These are phyloP conservation scores for Xiphophorus couchianus DNA, from an alignment of 2,113 vertebrate species.

Conservation along the genomic window DNA sequence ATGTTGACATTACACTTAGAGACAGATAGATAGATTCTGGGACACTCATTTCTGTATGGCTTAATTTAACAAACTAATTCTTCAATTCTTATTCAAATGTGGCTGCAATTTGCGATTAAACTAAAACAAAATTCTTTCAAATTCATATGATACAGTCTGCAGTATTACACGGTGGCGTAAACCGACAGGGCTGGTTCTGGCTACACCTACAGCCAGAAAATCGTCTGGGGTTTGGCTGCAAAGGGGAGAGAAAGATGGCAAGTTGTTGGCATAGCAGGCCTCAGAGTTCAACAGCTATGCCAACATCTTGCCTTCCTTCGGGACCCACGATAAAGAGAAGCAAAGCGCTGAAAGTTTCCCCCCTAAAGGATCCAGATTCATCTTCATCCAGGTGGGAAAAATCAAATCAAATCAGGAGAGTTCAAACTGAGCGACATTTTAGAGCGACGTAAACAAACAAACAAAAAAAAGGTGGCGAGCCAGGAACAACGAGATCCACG, in stretches of 20 bases:
- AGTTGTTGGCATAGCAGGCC: slow-evolving; percentile 75
- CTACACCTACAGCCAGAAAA: neutral
- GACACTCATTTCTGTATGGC: too few relatives aligned
- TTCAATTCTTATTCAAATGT: neutral
- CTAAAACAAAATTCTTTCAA: neutral
- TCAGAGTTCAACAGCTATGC: slow-evolving; percentile 73
- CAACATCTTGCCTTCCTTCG: slow-evolving; percentile 81
- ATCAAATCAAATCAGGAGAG: neutral
- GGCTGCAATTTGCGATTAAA: neutral
- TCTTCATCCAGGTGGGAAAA: neutral
- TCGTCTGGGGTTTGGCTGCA: slow-evolving; percentile 13
- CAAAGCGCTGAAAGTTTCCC: too few relatives aligned
- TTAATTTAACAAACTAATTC: neutral
- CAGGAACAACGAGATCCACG: neutral
- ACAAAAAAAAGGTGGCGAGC: neutral
- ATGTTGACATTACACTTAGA: too few relatives aligned
- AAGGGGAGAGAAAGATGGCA: slow-evolving; percentile 72
- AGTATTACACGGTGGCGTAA: neutral
- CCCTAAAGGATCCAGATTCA: neutral
- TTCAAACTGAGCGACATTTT: neutral
- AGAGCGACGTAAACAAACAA: neutral
- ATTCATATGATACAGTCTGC: too few relatives aligned
- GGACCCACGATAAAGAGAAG: slow-evolving; percentile 36
- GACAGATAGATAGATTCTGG: too few relatives aligned
- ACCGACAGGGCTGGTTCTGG: neutral